phyloP scores from a whole-genome alignment of 2,113 vertebrate species.

The Antechinus stuartii region DNA sequence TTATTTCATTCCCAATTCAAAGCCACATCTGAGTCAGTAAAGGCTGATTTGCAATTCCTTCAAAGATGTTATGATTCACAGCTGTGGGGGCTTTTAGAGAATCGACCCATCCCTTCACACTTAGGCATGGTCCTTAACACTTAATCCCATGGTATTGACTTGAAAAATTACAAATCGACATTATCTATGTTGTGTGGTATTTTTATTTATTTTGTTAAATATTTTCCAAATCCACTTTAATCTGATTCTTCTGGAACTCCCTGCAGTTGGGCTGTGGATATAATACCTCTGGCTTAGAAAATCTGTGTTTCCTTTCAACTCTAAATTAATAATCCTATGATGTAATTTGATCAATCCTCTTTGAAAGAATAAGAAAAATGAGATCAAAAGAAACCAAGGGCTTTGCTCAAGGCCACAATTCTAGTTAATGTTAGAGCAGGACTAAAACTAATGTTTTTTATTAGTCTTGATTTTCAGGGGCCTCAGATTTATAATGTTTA shows the following conservation, averaged over 20 bases:
- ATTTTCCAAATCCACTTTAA: not conserved
- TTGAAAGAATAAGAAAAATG: not conserved
- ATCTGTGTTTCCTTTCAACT: not conserved
- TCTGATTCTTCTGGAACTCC: not conserved
- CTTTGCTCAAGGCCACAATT: not conserved
- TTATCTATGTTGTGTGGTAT: not conserved
- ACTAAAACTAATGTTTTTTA: not conserved
- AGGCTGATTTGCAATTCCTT: too few relatives aligned
- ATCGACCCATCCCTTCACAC: too few relatives aligned
- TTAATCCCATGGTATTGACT: too few relatives aligned
- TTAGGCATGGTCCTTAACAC: too few relatives aligned
- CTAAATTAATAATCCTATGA: conserved; percentile 12
- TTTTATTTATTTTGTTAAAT: not conserved
- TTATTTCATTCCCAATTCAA: too few relatives aligned
- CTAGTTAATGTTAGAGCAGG: not conserved
- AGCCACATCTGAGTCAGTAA: too few relatives aligned
- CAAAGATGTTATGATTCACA: too few relatives aligned
- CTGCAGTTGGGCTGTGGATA: not conserved
- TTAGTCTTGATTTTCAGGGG: not conserved
- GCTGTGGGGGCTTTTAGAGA: too few relatives aligned
- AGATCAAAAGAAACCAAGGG: conserved; percentile 11
- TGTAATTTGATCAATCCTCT: not conserved
- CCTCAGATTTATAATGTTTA: too few relatives aligned
- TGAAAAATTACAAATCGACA: not conserved
- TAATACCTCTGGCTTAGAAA: not conserved